phyloP scores from a whole-genome alignment of 2,113 vertebrate species.

The Odontesthes bonariensis region DNA sequence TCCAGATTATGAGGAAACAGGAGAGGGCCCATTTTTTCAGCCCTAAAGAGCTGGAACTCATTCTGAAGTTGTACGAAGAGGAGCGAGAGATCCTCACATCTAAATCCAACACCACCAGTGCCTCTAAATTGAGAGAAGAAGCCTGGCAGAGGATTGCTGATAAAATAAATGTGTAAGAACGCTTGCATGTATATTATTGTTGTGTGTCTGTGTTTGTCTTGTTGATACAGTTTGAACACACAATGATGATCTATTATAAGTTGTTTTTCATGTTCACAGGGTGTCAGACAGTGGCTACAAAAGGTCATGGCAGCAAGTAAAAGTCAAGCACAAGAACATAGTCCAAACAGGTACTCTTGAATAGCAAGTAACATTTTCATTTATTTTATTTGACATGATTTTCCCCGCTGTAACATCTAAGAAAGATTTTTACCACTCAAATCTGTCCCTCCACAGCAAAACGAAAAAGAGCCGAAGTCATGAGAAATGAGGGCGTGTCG shows the following conservation, averaged over 20 bases:
- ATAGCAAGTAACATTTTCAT: neutral
- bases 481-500: slow-evolving; percentile 35
- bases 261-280: slow-evolving; percentile 35
- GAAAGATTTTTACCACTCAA: neutral
- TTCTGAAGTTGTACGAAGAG: slow-evolving; percentile 73
- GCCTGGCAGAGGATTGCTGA: slow-evolving; percentile 78
- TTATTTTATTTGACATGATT: too few relatives aligned
- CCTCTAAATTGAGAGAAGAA: slow-evolving; percentile 69
- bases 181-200: neutral
- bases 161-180: slow-evolving; percentile 66
- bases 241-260: neutral
- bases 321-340: slow-evolving; percentile 75
- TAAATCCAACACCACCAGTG: slow-evolving; percentile 75
- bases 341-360: slow-evolving; percentile 65
- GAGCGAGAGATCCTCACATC: slow-evolving; percentile 64
- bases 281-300: slow-evolving; percentile 72
- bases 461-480: slow-evolving; percentile 47
- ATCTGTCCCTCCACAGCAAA: slow-evolving; percentile 51
- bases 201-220: neutral
- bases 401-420: neutral
- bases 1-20: slow-evolving; percentile 56
- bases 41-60: slow-evolving; percentile 71
- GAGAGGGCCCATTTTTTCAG: slow-evolving; percentile 76
- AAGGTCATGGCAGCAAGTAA: slow-evolving; percentile 75
- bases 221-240: neutral